Percentiles rank a stretch among this genome's conserved stretches.
phyloP scores from a whole-genome alignment of 2,888 invertebrate species.

The Mactromeris polynyma region DNA sequence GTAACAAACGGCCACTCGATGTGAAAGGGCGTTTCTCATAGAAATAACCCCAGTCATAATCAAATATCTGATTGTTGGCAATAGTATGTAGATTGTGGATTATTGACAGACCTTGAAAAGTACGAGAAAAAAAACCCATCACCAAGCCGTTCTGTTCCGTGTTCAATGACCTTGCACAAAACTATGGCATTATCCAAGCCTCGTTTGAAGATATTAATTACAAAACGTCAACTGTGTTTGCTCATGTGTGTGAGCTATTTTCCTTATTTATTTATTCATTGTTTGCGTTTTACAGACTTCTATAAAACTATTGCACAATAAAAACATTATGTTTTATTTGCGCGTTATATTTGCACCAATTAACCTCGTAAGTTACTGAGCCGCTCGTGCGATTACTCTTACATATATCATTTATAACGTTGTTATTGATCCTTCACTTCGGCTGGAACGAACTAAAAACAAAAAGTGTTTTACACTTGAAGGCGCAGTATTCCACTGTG shows the following conservation, averaged over 20 bases:
- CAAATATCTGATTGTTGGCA: too few relatives aligned
- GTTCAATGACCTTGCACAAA: too few relatives aligned
- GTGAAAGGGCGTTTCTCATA: too few relatives aligned
- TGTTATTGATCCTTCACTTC: background rate
- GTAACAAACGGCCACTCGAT: too few relatives aligned
- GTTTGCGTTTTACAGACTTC: background rate
- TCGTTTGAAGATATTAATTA: background rate
- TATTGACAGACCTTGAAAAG: too few relatives aligned
- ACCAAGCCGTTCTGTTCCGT: too few relatives aligned
- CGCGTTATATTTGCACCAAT: background rate
- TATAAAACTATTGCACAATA: background rate
- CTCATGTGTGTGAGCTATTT: background rate
- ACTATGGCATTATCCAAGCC: background rate
- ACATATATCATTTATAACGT: background rate
- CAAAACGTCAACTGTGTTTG: background rate
- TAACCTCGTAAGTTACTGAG: background rate
- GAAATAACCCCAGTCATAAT: too few relatives aligned
- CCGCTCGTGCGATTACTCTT: background rate
- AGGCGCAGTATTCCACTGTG: background rate
- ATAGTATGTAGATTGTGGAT: too few relatives aligned
- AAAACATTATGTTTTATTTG: background rate
- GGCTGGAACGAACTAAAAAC: background rate
- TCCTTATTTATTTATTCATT: background rate
- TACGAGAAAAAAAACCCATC: too few relatives aligned
- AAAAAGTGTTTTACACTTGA: background rate